Conservation (phyloP, 2,888 invertebrate species). For the Mimas tiliae region DNA sequence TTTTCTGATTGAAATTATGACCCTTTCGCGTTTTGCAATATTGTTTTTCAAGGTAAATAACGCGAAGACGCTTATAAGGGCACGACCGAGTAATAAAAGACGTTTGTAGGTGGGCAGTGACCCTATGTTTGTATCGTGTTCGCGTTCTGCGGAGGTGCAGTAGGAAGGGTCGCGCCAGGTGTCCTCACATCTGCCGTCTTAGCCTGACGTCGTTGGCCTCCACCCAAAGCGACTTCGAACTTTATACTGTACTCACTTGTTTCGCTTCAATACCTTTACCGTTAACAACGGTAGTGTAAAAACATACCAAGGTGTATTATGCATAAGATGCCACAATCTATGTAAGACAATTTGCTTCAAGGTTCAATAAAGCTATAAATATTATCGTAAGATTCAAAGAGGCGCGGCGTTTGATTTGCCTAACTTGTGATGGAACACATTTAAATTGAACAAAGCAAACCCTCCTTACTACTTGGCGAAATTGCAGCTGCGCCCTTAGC, state of each 20-base stretch:
- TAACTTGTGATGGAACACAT: slow-evolving; percentile 55
- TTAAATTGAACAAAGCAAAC: slow-evolving; percentile 55
- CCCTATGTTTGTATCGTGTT: slow-evolving; percentile 55
- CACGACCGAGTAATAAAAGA: slow-evolving; percentile 59
- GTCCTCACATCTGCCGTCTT: slow-evolving; percentile 81
- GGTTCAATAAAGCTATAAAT: slow-evolving; percentile 13
- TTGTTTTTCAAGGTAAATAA: slow-evolving; percentile 62
- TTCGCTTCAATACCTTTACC: slow-evolving; percentile 67
- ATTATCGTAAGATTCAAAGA: slow-evolving; percentile 31
- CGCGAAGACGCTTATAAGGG: slow-evolving; percentile 58
- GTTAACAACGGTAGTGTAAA: slow-evolving; percentile 49
- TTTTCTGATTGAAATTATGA: slow-evolving; percentile 72
- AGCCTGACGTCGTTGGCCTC: slow-evolving; percentile 54
- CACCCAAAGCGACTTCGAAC: slow-evolving; percentile 60
- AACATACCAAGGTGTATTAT: slow-evolving; percentile 19
- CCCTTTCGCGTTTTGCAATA: slow-evolving; percentile 73
- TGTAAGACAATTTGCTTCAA: neutral
- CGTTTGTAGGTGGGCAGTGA: slow-evolving; percentile 79
- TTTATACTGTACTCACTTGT: slow-evolving; percentile 56
- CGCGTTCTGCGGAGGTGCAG: slow-evolving; percentile 54
- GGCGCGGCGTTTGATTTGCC: slow-evolving; percentile 60
- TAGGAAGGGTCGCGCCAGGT: slow-evolving; percentile 83
- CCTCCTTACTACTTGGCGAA: slow-evolving; percentile 60
- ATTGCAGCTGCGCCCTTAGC: slow-evolving; percentile 79
- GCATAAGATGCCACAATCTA: slow-evolving; percentile 11